phyloP scores from a whole-genome alignment of 2,888 invertebrate species.

The Acrocyrtus sp. region DNA sequence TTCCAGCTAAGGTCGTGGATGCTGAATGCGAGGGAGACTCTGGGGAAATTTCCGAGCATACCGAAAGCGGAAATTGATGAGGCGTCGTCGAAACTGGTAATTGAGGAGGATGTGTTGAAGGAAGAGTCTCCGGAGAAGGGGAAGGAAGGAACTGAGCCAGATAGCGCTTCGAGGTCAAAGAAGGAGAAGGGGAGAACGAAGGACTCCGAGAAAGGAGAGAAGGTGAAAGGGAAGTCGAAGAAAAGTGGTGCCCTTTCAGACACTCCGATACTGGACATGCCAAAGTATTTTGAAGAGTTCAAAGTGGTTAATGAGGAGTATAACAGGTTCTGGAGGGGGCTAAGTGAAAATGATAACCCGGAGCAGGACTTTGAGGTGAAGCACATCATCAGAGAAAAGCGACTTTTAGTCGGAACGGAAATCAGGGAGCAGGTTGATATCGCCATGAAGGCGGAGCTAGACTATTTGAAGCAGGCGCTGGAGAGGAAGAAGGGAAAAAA shows the following conservation, averaged over 20 bases:
- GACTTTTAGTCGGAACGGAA: constrained; percentile 83
- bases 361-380: constrained; percentile 82
- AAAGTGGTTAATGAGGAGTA: constrained; percentile 79
- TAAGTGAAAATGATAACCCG: constrained; percentile 79
- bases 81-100: constrained; percentile 88
- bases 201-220: constrained; percentile 64
- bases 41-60: constrained; percentile 89
- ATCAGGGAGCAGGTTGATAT: constrained; percentile 78
- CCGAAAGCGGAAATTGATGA: constrained; percentile 90
- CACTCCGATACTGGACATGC: constrained; percentile 72
- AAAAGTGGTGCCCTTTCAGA: constrained; percentile 72
- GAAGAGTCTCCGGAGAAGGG: constrained; percentile 31
- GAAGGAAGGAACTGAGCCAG: constrained; percentile 22
- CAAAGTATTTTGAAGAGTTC: constrained; percentile 79
- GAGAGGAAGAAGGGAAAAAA: constrained; percentile 73
- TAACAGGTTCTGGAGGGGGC: constrained; percentile 82
- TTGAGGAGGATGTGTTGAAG: constrained; percentile 68
- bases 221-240: constrained; percentile 73
- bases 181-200: constrained; percentile 63
- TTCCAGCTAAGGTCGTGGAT: constrained; percentile 91
- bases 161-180: constrained; percentile 22
- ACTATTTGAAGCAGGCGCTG: constrained; percentile 76
- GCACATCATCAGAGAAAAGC: constrained; percentile 86
- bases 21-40: constrained; percentile 71
- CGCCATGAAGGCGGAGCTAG: constrained; percentile 71